These are phyloP conservation scores for Cydia amplana DNA, from an alignment of 1,140 invertebrate genomes.

Conservation along the genomic window DNA sequence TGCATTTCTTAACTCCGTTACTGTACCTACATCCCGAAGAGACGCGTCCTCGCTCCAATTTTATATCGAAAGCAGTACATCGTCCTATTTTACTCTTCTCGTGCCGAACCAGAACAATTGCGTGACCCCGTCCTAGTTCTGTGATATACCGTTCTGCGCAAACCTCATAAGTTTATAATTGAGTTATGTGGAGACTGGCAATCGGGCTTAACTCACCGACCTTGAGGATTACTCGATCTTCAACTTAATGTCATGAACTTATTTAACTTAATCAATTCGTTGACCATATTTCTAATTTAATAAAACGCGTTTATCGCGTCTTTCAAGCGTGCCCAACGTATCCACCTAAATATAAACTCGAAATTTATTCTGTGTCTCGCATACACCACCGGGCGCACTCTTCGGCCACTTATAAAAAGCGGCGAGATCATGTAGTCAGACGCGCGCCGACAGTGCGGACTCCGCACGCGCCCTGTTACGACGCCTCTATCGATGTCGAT, in stretches of 20 bases:
- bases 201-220: conserved; percentile 4
- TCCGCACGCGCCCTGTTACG: conserved; percentile 65
- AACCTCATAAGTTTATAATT: conserved; percentile 25
- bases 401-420: conserved; percentile 76
- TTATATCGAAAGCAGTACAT: conserved; percentile 47
- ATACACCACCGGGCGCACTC: conserved; percentile 69
- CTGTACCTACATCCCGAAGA: background rate
- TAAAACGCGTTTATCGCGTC: conserved; percentile 37
- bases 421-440: conserved; percentile 68
- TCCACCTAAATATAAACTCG: conserved; percentile 69
- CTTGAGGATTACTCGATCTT: conserved; percentile 17
- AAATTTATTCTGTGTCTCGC: conserved; percentile 58
- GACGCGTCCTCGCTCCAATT: conserved; percentile 55
- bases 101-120: conserved; percentile 57
- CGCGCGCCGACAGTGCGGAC: conserved; percentile 62
- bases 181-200: conserved; percentile 4
- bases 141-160: background rate
- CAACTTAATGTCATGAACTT: conserved; percentile 55
- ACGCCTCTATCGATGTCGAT: conserved; percentile 66
- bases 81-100: conserved; percentile 52
- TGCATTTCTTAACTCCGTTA: conserved; percentile 2
- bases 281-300: background rate
- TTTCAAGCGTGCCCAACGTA: conserved; percentile 47
- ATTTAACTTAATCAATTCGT: conserved; percentile 41
- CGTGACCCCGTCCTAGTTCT: conserved; percentile 57